Evolutionary conservation across 2,797 vertebrate species (phyloP), one percentile per base, ranked within the genome.

Genomic region (Sebastes nivosus): DNA sequence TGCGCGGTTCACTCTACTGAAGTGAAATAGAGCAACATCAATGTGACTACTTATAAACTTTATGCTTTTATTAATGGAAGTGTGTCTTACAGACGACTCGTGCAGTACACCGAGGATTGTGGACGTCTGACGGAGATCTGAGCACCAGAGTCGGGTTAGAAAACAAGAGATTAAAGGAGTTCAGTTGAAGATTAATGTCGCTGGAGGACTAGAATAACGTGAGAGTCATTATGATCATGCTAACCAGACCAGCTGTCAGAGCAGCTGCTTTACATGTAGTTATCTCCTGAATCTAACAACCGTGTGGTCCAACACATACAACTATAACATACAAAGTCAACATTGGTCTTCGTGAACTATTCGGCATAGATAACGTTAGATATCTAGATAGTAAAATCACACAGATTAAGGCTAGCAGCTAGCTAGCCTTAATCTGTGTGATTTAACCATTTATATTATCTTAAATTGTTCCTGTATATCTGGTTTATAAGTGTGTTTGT

Each of bases 191-290:
- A 50, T 50, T 25, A 59, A 70, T 61, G 12, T 55, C 9, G 34
- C 34, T 36, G 34, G 34, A 36, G 34, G 34, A 12, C 34, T 36
- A 36, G 2, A 29, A 52, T 67, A 88, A 86, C 83, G 88, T 89
- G 83, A 92, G 87, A 81, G 16, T 82, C 36, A 70, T 87, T 80
- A 79, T 36, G 55, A 25, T 72, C 2, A 14, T 12, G 9, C 46
- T 20, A 36, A 36, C 10, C 34, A 36, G 34, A 57, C 11, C n/a
- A 2, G 20, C 6, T 55, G 38, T 38, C 55, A 2, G n/a, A n/a
- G 22, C 2, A 22, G 1, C 32, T 3, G 29, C 2, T n/a, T 46
- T 9, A 65, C 58, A 2, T 65, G 25, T 42, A 0, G 9, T 6
- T 13, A 2, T 27, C 32, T 55, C 4, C 30, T 32, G 27, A 4